Evolutionary conservation across 1,140 invertebrate genomes (phyloP).

Genomic region (Penaeus vannamei): DNA sequence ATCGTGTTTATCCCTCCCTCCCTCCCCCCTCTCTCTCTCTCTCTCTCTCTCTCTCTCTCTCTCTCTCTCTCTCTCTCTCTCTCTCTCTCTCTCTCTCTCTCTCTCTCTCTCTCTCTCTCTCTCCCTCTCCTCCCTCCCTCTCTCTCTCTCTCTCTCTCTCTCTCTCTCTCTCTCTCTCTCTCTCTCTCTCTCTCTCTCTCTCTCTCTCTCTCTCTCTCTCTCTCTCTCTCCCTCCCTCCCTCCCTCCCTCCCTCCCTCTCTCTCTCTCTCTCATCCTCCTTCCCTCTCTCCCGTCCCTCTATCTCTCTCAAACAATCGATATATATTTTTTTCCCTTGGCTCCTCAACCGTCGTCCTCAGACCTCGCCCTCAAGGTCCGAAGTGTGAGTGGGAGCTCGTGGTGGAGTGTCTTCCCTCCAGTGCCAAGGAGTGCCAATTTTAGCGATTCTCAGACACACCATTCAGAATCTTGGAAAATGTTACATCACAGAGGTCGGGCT

Average conservation of each 20-base stretch:
- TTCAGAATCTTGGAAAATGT: too few relatives aligned
- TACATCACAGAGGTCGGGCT: too few relatives aligned
- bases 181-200: background rate
- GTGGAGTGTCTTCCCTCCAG: too few relatives aligned
- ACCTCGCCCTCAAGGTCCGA: too few relatives aligned
- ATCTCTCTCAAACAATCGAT: background rate
- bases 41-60: background rate
- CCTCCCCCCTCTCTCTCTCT: background rate
- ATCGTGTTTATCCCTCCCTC: background rate
- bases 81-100: too few relatives aligned
- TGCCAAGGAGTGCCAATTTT: too few relatives aligned
- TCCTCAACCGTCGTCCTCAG: too few relatives aligned
- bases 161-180: background rate
- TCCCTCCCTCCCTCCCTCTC: background rate
- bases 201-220: conserved; percentile 2
- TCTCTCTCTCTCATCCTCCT: background rate
- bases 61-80: background rate
- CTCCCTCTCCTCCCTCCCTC: background rate
- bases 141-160: background rate
- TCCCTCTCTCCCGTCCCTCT: background rate
- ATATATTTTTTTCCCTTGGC: too few relatives aligned
- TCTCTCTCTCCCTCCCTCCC: background rate
- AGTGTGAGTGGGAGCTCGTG: too few relatives aligned
- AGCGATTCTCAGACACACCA: too few relatives aligned
- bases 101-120: too few relatives aligned